A percentile compares a stretch with the other conserved stretches of the same genome.
phyloP scores from a whole-genome alignment of 2,797 vertebrate species.

The Scleropages formosus region DNA sequence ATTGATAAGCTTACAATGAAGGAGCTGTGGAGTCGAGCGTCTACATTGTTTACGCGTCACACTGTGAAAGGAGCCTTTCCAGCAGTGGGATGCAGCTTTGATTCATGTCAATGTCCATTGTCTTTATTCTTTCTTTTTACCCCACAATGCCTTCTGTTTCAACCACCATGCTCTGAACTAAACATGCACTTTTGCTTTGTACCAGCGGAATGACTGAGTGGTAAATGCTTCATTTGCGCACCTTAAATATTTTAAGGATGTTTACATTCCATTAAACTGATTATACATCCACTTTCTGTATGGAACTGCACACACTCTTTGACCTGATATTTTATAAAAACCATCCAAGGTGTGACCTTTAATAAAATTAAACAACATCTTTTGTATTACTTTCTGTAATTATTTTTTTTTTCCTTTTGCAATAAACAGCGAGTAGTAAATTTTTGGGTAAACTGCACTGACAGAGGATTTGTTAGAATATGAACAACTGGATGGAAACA shows the following conservation, averaged over 20 bases:
- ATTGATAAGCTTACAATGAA: constrained; percentile 8
- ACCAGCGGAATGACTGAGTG: constrained; percentile 16
- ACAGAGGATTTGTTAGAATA: no score
- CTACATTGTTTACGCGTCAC: constrained; percentile 32
- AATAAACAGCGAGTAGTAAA: background rate
- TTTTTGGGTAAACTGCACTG: background rate
- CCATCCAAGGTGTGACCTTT: constrained; percentile 49
- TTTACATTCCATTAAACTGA: constrained; percentile 29
- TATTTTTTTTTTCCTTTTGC: background rate
- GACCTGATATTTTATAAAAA: constrained; percentile 49
- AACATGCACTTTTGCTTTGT: background rate
- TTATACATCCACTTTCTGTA: constrained; percentile 34
- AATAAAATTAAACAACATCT: constrained; percentile 57
- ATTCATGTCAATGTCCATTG: background rate
- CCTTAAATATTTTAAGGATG: constrained; percentile 40
- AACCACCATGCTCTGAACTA: constrained; percentile 37
- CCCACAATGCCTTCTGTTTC: constrained; percentile 35
- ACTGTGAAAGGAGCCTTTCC: constrained; percentile 30
- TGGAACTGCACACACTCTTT: constrained; percentile 49
- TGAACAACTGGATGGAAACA: no score
- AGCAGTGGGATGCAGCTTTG: constrained; percentile 17
- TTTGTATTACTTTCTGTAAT: constrained; percentile 21
- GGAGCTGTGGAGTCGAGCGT: background rate
- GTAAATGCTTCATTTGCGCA: constrained; percentile 35
- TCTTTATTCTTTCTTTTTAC: constrained; percentile 22